These are phyloP conservation scores for Sinocyclocheilus grahami DNA, from an alignment of 2,113 vertebrate genomes.

Conservation along the genomic window DNA sequence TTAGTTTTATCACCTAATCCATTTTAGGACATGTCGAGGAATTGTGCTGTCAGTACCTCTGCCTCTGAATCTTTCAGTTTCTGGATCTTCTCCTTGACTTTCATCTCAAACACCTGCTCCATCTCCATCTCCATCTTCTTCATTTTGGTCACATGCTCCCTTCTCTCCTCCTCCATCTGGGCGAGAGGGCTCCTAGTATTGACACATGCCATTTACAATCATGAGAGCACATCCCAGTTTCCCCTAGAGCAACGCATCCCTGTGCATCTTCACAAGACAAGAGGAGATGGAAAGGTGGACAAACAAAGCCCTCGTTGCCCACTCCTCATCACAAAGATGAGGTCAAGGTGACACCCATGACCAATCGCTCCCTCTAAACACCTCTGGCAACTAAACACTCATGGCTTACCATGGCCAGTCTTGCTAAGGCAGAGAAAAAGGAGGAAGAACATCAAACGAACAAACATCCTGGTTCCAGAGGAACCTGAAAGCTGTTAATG, in stretches of 20 bases:
- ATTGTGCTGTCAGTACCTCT: conserved; percentile 79
- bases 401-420: not conserved
- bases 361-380: not conserved
- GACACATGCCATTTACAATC: conserved; percentile 32
- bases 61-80: conserved; percentile 98
- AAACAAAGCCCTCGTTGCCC: conserved; percentile 3
- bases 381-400: not conserved
- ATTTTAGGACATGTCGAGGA: not conserved
- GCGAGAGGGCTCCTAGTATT: conserved; percentile 90
- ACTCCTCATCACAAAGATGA: not conserved
- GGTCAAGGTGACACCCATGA: not conserved
- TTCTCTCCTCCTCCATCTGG: conserved; percentile 97
- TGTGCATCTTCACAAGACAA: conserved; percentile 5
- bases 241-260: not conserved
- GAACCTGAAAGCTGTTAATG: conserved; percentile 18
- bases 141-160: conserved; percentile 97
- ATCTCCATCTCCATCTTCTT: conserved; percentile 99
- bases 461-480: not conserved
- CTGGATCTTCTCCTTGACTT: conserved; percentile 98
- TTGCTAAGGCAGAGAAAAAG: not conserved
- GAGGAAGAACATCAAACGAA: not conserved
- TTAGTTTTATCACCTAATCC: not conserved
- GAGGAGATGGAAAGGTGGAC: not conserved
- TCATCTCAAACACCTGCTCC: conserved; percentile 99
- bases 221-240: conserved; percentile 14